Evolutionary conservation across 2,797 vertebrate species (phyloP).

Genomic region (Ctenosaura bakeri): DNA sequence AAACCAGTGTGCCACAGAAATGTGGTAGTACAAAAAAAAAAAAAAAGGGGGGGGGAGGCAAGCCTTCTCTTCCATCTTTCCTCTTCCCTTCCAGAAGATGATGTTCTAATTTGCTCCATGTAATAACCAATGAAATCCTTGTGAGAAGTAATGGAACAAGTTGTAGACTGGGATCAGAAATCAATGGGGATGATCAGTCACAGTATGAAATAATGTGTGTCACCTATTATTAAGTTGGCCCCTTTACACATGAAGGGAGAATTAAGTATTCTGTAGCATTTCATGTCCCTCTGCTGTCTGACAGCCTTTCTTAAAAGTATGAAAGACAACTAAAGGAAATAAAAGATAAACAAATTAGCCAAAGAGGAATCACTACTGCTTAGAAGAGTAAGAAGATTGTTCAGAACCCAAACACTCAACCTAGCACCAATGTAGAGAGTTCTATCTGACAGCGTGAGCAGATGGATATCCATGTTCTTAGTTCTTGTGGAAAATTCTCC

Average conservation of each 20-base stretch:
- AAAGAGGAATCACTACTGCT: neutral
- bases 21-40: too few species aligned
- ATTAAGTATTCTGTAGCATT: neutral
- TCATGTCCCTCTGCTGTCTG: neutral
- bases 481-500: slow-evolving; percentile 93
- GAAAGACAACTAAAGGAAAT: neutral
- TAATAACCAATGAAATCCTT: neutral
- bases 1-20: too few species aligned
- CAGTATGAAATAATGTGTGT: neutral
- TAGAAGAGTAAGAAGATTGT: neutral
- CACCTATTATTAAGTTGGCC: too few species aligned
- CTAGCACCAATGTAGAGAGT: slow-evolving; percentile 95
- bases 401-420: slow-evolving; percentile 78
- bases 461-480: slow-evolving; percentile 95
- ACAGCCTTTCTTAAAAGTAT: neutral
- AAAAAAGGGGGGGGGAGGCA: too few species aligned
- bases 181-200: neutral
- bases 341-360: slow-evolving; percentile 7
- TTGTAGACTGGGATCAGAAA: neutral
- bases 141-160: neutral
- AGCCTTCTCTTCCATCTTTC: too few species aligned
- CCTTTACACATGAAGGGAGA: neutral
- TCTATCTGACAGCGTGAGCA: slow-evolving; percentile 93
- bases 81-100: too few species aligned
- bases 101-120: neutral